Percentiles rank a stretch among this genome's conserved stretches.
Evolutionary conservation across 1,140 invertebrate species (phyloP).

Genomic region (Drosophila truncata): DNA sequence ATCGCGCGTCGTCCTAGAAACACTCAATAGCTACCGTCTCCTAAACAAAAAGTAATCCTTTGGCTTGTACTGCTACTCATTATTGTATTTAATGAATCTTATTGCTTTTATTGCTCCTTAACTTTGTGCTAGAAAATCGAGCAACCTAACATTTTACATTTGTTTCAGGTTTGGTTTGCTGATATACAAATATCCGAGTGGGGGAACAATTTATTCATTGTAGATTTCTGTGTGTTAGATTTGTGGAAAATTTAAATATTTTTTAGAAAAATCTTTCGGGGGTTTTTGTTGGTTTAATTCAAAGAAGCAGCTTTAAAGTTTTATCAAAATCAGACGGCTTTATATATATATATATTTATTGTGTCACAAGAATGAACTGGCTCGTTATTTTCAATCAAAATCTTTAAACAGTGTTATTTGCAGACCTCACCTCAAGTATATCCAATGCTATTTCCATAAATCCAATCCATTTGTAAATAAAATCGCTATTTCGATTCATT

Average conservation of each 20-base stretch:
- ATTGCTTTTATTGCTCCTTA: slow-evolving; percentile 3
- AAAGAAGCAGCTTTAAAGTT: neutral
- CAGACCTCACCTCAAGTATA: neutral
- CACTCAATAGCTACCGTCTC: slow-evolving; percentile 5
- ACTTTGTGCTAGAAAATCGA: slow-evolving; percentile 2
- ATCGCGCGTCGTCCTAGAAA: slow-evolving; percentile 30
- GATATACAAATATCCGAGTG: neutral
- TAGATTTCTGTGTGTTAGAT: neutral
- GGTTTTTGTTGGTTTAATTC: neutral
- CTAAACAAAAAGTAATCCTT: slow-evolving; percentile 5
- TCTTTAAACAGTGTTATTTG: too few species aligned
- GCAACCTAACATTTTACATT: slow-evolving; percentile 6
- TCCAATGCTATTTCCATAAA: neutral
- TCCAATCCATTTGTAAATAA: neutral
- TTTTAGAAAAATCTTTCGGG: neutral
- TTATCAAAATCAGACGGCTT: slow-evolving; percentile 4
- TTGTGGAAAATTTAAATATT: neutral
- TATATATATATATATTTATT: neutral
- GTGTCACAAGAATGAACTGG: neutral
- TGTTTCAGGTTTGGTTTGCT: slow-evolving; percentile 15
- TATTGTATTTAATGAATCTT: neutral
- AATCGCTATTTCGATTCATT: neutral
- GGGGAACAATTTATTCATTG: neutral
- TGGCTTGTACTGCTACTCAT: slow-evolving; percentile 17
- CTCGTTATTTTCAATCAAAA: too few species aligned